A percentile compares a stretch with the other conserved stretches of the same genome.
phyloP scores from a whole-genome alignment of 2,113 vertebrate genomes.

The Thalassarche chlororhynchos region DNA sequence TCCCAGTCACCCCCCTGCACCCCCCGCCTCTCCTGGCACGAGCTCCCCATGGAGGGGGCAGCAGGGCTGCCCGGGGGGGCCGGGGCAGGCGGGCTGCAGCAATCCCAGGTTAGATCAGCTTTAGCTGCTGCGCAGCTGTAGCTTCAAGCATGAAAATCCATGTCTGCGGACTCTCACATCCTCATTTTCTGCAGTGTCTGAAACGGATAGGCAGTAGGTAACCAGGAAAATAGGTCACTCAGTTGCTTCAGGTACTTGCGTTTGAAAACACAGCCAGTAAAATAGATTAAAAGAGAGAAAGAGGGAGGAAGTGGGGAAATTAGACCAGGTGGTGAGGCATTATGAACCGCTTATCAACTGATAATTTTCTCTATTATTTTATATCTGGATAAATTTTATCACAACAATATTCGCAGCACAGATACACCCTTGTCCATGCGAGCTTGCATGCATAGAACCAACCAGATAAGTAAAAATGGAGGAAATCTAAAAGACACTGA shows the following conservation, averaged over 20 bases:
- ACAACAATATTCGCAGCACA: not conserved
- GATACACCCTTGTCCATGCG: too few relatives aligned
- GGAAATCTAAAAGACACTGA: not conserved
- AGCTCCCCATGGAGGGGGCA: not conserved
- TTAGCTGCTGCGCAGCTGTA: not conserved
- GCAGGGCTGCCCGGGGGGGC: not conserved
- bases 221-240: not conserved
- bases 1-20: not conserved
- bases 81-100: fast-evolving
- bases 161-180: fast-evolving
- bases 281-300: not conserved
- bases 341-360: not conserved
- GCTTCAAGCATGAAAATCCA: fast-evolving
- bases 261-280: not conserved
- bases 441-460: not conserved
- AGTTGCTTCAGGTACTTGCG: not conserved
- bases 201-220: not conserved
- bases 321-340: not conserved
- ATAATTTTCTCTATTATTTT: not conserved
- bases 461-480: not conserved
- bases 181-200: not conserved
- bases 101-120: too few relatives aligned
- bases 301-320: not conserved
- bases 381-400: not conserved
- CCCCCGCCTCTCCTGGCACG: fast-evolving